Base-by-base conservation (phyloP, 2,888 invertebrate species). In the Tetragonisca angustula region DNA sequence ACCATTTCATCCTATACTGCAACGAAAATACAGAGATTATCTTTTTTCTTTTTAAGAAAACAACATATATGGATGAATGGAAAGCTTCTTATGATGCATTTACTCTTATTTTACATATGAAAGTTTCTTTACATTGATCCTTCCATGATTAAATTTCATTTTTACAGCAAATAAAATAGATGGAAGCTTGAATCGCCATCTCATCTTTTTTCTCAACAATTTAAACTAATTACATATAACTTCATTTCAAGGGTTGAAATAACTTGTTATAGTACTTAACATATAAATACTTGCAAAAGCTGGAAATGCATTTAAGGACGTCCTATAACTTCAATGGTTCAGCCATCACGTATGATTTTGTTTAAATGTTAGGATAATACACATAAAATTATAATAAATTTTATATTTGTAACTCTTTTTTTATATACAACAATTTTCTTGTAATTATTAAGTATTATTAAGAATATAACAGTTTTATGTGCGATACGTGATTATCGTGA, bases 241-340 rank as follows among this genome's bases (percentile, higher is more conserved):
- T 86, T 81, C 64, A 50, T 84, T 74, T 59, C 49, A 79, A 74
- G 64, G 21, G 76, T 68, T 78, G 49, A 76, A 81, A 24, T 84
- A 85, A 76, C 75, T 80, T 62, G 43, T 72, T 76, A 76, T 76
- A 86, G 50, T 24, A 70, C 67, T 73, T 78, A 84, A 81, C n/a
- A 68, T 64, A 76, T 75, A 68, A 21, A 61, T 71, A 76, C 81
- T 85, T 84, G 62, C 67, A 79, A 72, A 74, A 62, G 81, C 80
- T 84, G 87, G 76, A 85, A 83, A 86, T 73, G 81, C 91, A 91
- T 91, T 92, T 90, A 91, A 92, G 92, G 91, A 88, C 88, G 90
- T 91, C 90, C 92, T 87, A 88, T 81, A 36, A 32, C 2, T 87
- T 90, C 87, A 88, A 90, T 90, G 85, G 85, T 85, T 85, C 73